These are phyloP conservation scores for Sicus ferrugineus DNA, from an alignment of 2,888 invertebrate genomes.

Conservation along the genomic window DNA sequence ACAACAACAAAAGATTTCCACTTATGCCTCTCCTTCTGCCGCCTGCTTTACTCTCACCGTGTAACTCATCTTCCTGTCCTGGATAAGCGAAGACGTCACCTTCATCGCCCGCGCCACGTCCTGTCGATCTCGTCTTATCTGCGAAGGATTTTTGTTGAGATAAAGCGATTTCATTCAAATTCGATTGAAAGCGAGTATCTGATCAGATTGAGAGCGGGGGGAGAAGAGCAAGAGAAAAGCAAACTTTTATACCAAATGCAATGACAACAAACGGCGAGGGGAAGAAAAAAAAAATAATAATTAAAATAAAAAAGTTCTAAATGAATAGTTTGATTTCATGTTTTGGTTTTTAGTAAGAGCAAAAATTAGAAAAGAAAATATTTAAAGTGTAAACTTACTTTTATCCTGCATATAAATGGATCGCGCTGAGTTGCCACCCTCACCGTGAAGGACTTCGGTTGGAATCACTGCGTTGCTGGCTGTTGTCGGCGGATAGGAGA, in stretches of 20 bases:
- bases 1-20: constrained; percentile 23
- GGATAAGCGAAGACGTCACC: constrained; percentile 42
- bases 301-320: constrained; percentile 2
- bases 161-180: constrained; percentile 80
- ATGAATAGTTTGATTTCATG: no score
- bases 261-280: not conserved
- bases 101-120: constrained; percentile 36
- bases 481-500: constrained; percentile 63
- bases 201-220: constrained; percentile 33
- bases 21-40: not conserved
- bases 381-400: constrained; percentile 51
- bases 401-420: constrained; percentile 54
- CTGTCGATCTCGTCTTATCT: constrained; percentile 55
- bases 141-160: constrained; percentile 74
- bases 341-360: not conserved
- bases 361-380: not conserved
- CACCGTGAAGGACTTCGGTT: constrained; percentile 61
- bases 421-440: constrained; percentile 56
- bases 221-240: constrained; percentile 34
- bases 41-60: constrained; percentile 22
- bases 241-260: not conserved
- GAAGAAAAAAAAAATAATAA: constrained; percentile 8
- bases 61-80: constrained; percentile 48
- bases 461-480: constrained; percentile 51
- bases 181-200: constrained; percentile 80